Percentiles rank a stretch among this genome's conserved stretches.
These are phyloP conservation scores for Bombus consobrinus DNA, from an alignment of 1,140 invertebrate species.

Conservation along the genomic window DNA sequence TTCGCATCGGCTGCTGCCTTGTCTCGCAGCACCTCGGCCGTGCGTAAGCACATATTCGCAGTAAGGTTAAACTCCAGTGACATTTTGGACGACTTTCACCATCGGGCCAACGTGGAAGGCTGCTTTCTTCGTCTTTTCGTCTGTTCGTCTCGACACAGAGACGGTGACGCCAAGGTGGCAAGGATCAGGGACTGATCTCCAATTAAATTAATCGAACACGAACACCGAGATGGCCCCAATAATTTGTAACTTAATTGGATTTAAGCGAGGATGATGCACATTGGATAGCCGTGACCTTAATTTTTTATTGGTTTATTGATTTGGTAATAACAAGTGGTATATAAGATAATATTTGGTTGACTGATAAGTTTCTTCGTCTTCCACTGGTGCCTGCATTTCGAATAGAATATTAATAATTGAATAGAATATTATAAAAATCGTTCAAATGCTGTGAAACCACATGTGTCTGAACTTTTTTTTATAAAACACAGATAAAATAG, in stretches of 20 bases:
- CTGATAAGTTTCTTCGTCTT: too few species aligned
- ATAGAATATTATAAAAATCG: too few species aligned
- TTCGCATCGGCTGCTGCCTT: neutral
- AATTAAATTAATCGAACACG: constrained; percentile 4
- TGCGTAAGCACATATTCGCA: constrained; percentile 44
- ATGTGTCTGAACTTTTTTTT: too few species aligned
- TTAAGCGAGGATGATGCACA: neutral
- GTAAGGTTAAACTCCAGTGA: constrained; percentile 71
- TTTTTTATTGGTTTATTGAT: neutral
- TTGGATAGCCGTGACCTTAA: constrained; percentile 48
- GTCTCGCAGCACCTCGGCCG: neutral
- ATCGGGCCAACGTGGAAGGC: constrained; percentile 41
- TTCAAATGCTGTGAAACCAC: too few species aligned
- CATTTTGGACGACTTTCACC: constrained; percentile 73
- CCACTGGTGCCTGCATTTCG: too few species aligned
- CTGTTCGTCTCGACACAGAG: constrained; percentile 31
- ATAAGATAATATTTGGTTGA: too few species aligned
- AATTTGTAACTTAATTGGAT: neutral
- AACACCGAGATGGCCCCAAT: neutral
- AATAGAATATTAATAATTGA: too few species aligned
- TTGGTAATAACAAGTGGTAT: too few species aligned
- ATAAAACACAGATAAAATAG: too few species aligned
- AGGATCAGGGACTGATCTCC: constrained; percentile 17
- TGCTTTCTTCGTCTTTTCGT: constrained; percentile 68
- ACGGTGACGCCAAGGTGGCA: too few species aligned